Evolutionary conservation across 2,888 invertebrate genomes (phyloP).

Genomic region (Heteromyza rotundicornis): DNA sequence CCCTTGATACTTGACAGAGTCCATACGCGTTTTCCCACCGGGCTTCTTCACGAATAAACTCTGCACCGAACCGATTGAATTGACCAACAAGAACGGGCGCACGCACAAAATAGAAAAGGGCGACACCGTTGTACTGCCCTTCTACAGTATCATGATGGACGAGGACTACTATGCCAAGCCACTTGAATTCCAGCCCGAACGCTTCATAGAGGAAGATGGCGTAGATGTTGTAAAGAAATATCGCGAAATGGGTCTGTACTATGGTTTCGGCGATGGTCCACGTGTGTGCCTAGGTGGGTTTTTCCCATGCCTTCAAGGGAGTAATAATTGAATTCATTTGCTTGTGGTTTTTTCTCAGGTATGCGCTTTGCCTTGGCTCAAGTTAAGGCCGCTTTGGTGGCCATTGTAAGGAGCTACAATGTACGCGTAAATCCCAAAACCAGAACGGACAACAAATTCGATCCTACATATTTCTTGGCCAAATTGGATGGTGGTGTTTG

Average conservation of each 20-base stretch:
- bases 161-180: slow-evolving; percentile 48
- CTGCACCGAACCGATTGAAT: slow-evolving; percentile 47
- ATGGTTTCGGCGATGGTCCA: slow-evolving; percentile 58
- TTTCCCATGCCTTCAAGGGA: neutral
- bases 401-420: slow-evolving; percentile 53
- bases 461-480: slow-evolving; percentile 42
- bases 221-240: slow-evolving; percentile 44
- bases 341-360: slow-evolving; percentile 43
- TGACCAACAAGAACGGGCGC: slow-evolving; percentile 45
- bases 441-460: slow-evolving; percentile 49
- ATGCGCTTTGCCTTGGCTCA: slow-evolving; percentile 58
- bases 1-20: no score
- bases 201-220: slow-evolving; percentile 49
- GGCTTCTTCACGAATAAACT: slow-evolving; percentile 39
- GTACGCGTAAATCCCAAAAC: slow-evolving; percentile 52
- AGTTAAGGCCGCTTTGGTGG: slow-evolving; percentile 54
- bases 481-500: slow-evolving; percentile 49
- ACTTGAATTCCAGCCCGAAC: slow-evolving; percentile 49
- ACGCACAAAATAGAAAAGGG: slow-evolving; percentile 40
- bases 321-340: neutral
- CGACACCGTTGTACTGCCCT: slow-evolving; percentile 44
- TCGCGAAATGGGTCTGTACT: slow-evolving; percentile 49
- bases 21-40: slow-evolving; percentile 51
- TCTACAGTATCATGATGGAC: slow-evolving; percentile 46
- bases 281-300: slow-evolving; percentile 53